Conservation (phyloP, 1,140 invertebrate genomes). For the Drosophila suzukii region DNA sequence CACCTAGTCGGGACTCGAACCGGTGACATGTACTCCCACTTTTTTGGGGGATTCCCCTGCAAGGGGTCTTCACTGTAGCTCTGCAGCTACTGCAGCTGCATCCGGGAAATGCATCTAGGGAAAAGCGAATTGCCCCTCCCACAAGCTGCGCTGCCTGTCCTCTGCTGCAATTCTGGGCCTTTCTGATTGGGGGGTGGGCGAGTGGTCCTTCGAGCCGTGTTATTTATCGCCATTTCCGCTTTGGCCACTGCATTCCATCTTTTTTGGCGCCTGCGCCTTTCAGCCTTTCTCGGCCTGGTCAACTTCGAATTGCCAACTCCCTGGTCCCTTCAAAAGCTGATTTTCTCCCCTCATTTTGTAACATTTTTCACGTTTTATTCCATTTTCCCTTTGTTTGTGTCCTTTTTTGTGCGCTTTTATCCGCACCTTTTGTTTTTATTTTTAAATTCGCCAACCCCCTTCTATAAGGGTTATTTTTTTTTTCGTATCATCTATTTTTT, state of each 20-base stretch:
- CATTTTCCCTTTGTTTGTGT: slow-evolving; percentile 22
- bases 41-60: not conserved
- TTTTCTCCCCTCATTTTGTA: slow-evolving; percentile 6
- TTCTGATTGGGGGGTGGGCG: slow-evolving; percentile 19
- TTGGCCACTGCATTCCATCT: slow-evolving; percentile 54
- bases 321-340: not conserved
- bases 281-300: slow-evolving; percentile 13
- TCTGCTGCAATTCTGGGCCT: slow-evolving; percentile 17
- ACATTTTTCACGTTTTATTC: slow-evolving; percentile 10
- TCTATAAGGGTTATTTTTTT: slow-evolving; percentile 7
- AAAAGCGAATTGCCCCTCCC: slow-evolving; percentile 54
- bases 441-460: slow-evolving; percentile 63
- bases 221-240: slow-evolving; percentile 45
- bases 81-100: slow-evolving; percentile 5
- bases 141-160: slow-evolving; percentile 40
- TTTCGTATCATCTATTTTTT: slow-evolving; percentile 8
- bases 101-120: not conserved
- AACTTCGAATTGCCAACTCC: slow-evolving; percentile 6
- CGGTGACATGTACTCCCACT: not conserved
- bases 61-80: slow-evolving; percentile 24
- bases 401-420: slow-evolving; percentile 47
- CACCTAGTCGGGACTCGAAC: not conserved
- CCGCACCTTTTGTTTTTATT: slow-evolving; percentile 61
- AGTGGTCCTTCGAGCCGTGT: slow-evolving; percentile 2
- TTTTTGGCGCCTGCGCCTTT: slow-evolving; percentile 55